Base-by-base conservation (phyloP, 2,888 invertebrate genomes). In the Thymelicus sylvestris region DNA sequence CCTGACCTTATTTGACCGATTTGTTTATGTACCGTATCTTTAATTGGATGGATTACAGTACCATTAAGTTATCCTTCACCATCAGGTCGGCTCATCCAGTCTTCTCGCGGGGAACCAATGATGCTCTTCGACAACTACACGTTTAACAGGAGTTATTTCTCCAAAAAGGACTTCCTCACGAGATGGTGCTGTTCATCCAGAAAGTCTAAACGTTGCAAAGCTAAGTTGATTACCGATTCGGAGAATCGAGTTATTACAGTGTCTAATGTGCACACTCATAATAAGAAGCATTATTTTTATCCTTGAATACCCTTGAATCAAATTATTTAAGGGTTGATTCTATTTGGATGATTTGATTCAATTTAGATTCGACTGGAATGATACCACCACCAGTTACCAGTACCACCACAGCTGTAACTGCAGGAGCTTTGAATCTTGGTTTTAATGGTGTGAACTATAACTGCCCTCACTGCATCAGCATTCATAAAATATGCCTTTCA, bases 101-200 rank as follows among this genome's bases (percentile, higher is more conserved):
- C 86, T 1, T 75, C 78, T 10, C 81, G 84, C 4, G 87, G 86
- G 4, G 81, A 84, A 71, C 81, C 84, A 4, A 78, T 82, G 74
- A 69, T 87, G 44, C 65, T 85, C 24, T 81, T 78, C 74, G 67
- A 75, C 10, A 76, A 78, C 8, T 85, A 76, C 74, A 80, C 84
- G 0, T 88, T 84, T 73, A 85, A 84, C 74, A 83, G 78, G 68
- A 80, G 83, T 39, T 86, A 85, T 69, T 66, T 76, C 3, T 71
- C 79, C 7, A 83, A 80, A 60, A 80, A 74, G 60, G 82, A 80
- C 10, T 74, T 76, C 2, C 73, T 77, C 38, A 77, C 81, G 3
- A 86, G 83, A 72, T 88, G 87, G 88, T 86, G 85, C 73, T 88
- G 88, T 66, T 84, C 88, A 0, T 84, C 86, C 7, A 80, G 86